Evolutionary conservation across 1,140 invertebrate genomes (phyloP), one percentile per base, ranked within the genome.

Genomic region (Habropoda laboriosa): DNA sequence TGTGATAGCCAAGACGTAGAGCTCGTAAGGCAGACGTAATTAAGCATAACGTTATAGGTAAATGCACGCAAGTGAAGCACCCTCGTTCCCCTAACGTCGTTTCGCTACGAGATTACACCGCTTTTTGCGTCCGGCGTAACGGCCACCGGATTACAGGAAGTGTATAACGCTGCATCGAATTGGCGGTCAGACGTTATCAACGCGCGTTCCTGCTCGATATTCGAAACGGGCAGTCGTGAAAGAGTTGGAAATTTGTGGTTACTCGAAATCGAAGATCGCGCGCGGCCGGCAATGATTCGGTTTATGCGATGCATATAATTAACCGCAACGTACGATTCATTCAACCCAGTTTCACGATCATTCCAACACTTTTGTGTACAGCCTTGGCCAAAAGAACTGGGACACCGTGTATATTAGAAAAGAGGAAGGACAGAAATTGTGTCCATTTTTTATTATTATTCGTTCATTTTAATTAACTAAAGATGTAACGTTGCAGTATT

Each of bases 11-110:
- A 21, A 63, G 81, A 86, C 82, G 82, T 78, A 64, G n/a, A n/a
- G 74, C 64, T 68, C 83, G 82, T 81, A 75, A 82, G 70, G 86
- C 75, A 82, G 80, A 83, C 73, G 81, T 88, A 85, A 85, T 87
- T 89, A 88, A 88, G 86, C 85, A 78, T 83, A 82, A 85, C 79
- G 60, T 75, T 18, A 21, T 13, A 47, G 71, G 32, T 49, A 75
- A 60, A 24, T 64, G 27, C 38, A 24, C 24, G n/a, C 45, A 70
- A 70, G 70, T 53, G 45, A 42, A 51, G 78, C 61, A 71, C 73
- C 42, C 64, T 74, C 27, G 21, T 51, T 55, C 21, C 21, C 47
- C 47, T 49, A 32, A 30, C 40, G 40, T 21, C 40, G 53, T 61
- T 42, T 47, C 53, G 42, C 64, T 47, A 32, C 30, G 42, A 71